Percentiles rank a stretch among this genome's conserved stretches.
These are phyloP conservation scores for Acronicta psi DNA, from an alignment of 2,888 invertebrate species.

Conservation along the genomic window DNA sequence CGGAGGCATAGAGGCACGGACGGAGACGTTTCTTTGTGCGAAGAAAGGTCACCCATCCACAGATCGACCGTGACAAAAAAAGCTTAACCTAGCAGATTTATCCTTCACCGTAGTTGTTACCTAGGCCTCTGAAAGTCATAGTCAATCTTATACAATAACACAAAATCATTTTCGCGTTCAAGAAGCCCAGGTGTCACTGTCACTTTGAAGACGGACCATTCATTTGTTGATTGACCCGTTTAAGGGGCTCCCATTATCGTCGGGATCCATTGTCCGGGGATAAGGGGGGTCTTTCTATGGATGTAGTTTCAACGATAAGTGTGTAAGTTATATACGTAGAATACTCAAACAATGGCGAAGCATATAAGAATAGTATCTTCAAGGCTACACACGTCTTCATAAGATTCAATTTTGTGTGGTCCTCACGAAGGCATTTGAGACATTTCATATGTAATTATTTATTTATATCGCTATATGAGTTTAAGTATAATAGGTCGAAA, in stretches of 20 bases:
- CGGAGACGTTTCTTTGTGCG: too few species aligned
- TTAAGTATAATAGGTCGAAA: not conserved
- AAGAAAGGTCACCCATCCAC: too few species aligned
- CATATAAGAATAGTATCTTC: not conserved
- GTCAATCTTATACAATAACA: too few species aligned
- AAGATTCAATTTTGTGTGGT: too few species aligned
- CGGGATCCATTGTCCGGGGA: conserved; percentile 19
- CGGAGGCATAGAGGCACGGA: too few species aligned
- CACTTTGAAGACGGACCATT: conserved; percentile 32
- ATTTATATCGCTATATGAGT: not conserved
- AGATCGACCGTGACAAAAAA: too few species aligned
- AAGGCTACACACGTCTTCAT: not conserved
- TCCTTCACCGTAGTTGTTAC: too few species aligned
- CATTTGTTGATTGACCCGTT: conserved; percentile 46
- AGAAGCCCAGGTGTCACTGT: conserved; percentile 25
- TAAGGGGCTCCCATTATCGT: conserved; percentile 27
- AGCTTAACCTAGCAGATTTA: too few species aligned
- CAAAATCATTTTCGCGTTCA: not conserved
- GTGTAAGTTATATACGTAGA: conserved; percentile 13
- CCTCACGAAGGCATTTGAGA: not conserved
- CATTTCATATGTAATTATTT: not conserved
- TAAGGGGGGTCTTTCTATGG: conserved; percentile 28
- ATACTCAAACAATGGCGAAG: conserved; percentile 14
- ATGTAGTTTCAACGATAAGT: conserved; percentile 32
- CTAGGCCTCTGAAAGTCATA: too few species aligned